Evolutionary conservation across 2,888 invertebrate species (phyloP).

Genomic region (Phengaris alcon): DNA sequence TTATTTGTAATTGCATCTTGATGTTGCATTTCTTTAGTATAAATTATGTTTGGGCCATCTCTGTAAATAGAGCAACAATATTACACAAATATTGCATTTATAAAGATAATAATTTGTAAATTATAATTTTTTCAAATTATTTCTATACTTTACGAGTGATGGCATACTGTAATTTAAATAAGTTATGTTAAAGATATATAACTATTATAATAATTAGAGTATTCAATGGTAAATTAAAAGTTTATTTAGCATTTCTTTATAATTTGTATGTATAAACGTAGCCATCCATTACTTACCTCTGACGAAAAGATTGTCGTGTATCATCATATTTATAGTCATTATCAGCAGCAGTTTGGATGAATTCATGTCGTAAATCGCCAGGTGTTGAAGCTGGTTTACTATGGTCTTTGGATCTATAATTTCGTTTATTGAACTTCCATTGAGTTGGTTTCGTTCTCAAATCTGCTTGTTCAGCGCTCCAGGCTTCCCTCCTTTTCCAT

Average conservation of each 20-base stretch:
- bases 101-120: no score
- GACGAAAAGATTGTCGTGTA: slow-evolving; percentile 63
- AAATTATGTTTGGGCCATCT: slow-evolving; percentile 77
- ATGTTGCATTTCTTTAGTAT: slow-evolving; percentile 77
- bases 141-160: no score
- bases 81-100: background rate
- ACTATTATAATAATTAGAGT: no score
- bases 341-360: slow-evolving; percentile 67
- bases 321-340: slow-evolving; percentile 73
- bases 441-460: slow-evolving; percentile 83
- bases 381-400: slow-evolving; percentile 73
- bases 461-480: slow-evolving; percentile 88
- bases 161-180: no score
- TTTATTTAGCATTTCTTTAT: no score
- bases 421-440: slow-evolving; percentile 86
- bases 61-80: slow-evolving; percentile 44
- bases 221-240: no score
- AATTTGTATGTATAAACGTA: no score
- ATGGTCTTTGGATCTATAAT: slow-evolving; percentile 74
- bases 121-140: no score
- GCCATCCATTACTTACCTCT: slow-evolving; percentile 51
- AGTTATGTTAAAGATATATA: no score
- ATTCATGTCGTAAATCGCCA: slow-evolving; percentile 71
- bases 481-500: slow-evolving; percentile 90
- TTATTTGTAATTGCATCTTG: slow-evolving; percentile 70